Base-by-base conservation (phyloP, 2,888 invertebrate species). In the Melangyna quadrimaculata region DNA sequence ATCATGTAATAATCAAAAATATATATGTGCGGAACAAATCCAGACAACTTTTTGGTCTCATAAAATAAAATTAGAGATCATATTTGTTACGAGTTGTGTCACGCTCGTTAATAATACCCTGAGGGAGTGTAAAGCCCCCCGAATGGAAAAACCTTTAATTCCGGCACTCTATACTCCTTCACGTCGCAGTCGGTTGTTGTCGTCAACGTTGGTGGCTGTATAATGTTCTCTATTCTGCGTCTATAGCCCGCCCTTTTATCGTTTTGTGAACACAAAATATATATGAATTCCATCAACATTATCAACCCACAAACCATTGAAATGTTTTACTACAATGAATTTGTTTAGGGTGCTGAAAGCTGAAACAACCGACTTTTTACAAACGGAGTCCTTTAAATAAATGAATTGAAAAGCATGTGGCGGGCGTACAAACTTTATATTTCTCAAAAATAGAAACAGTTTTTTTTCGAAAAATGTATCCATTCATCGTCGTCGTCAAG, bases 51-150 rank as follows among this genome's bases (percentile, higher is more conserved):
- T 48, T 32, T 35, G 48, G 59, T 35, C 14, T 37, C 70, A 57
- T 22, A 72, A 61, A 73, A 81, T 73, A 83, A 78, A 79, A 70
- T 83, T 84, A 84, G 78, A 87, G 87, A 89, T 92, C 88, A 88
- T 88, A 88, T 88, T 88, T 88, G 87, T 87, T 86, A 81, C 88
- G 84, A 89, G 88, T 89, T 88, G 88, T 88, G 89, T 90, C 90
- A 89, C 88, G 91, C 91, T 91, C 90, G 91, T 92, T 92, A 92
- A 91, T 90, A 92, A 91, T 89, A 89, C 88, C 92, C 89, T 88
- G 77, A 89, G 89, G 90, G 88, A 89, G 87, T 87, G 89, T 88
- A 88, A 86, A 87, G 77, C 77, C 63, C 74, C 29, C 14, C 14
- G 73, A 82, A 82, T 74, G 74, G 82, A 87, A 86, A 59, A 82